Conservation (phyloP, 2,888 invertebrate species). For the Caenorhabditis japonica region DNA sequence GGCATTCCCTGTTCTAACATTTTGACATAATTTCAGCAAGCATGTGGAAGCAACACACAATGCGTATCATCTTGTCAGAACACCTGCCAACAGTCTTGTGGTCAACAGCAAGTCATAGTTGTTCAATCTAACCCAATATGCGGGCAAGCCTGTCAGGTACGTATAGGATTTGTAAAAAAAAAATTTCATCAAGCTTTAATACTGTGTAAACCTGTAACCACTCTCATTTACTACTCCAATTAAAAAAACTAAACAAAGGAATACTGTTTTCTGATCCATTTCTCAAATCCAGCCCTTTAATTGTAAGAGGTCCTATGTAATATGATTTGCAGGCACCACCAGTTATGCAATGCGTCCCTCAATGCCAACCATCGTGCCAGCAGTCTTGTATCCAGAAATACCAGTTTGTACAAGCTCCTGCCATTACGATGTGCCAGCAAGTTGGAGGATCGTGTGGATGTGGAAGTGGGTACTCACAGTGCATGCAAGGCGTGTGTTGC, state of each 20-base stretch:
- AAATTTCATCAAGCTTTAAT: background rate
- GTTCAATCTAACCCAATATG: conserved; percentile 65
- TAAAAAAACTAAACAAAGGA: no score
- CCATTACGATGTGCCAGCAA: conserved; percentile 67
- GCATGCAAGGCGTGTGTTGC: conserved; percentile 75
- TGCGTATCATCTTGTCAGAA: conserved; percentile 56
- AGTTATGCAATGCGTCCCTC: conserved; percentile 68
- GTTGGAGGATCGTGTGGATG: conserved; percentile 66
- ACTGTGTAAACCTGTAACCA: no score
- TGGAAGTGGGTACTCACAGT: conserved; percentile 71
- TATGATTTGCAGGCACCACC: conserved; percentile 62
- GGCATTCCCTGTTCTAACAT: background rate
- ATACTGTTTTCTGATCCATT: no score
- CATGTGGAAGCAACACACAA: conserved; percentile 53
- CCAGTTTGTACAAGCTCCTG: conserved; percentile 61
- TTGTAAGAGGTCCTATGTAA: no score
- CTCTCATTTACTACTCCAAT: no score
- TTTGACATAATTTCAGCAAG: conserved; percentile 29
- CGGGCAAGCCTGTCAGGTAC: conserved; percentile 69
- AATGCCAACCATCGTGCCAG: conserved; percentile 70
- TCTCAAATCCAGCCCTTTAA: no score
- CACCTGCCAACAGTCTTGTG: conserved; percentile 65
- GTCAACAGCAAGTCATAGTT: conserved; percentile 65
- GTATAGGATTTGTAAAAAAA: background rate
- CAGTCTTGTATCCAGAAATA: conserved; percentile 64